Evolutionary conservation across 2,113 vertebrate genomes (phyloP).

Genomic region (Aix galericulata): DNA sequence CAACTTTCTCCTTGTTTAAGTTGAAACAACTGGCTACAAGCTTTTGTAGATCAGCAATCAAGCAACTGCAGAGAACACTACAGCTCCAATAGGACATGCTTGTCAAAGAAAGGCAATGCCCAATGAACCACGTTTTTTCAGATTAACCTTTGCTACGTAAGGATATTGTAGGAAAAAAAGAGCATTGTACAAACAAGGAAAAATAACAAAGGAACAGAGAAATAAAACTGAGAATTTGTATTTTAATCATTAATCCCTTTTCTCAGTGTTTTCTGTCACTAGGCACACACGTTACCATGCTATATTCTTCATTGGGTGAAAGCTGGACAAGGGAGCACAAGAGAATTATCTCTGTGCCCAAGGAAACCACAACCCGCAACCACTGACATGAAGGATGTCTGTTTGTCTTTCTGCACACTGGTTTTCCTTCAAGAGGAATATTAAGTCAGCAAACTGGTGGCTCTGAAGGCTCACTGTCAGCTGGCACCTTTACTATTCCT

Average conservation of each 20-base stretch:
- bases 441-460: background rate
- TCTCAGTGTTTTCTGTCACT: background rate
- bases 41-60: background rate
- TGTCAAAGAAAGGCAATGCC: background rate
- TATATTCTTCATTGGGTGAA: background rate
- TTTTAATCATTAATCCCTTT: background rate
- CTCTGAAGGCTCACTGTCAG: background rate
- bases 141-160: background rate
- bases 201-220: background rate
- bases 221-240: background rate
- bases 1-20: background rate
- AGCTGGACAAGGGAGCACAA: background rate
- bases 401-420: rapidly evolving
- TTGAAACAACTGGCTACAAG: background rate
- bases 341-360: background rate
- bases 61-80: background rate
- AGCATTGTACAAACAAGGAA: background rate
- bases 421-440: background rate
- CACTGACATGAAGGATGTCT: background rate
- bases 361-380: background rate
- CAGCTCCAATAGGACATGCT: background rate
- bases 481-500: background rate
- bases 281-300: background rate
- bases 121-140: background rate
- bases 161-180: background rate